Percentiles rank a stretch among this genome's conserved stretches.
These are phyloP conservation scores for Clinocottus analis DNA, from an alignment of 2,113 vertebrate genomes.

Conservation along the genomic window DNA sequence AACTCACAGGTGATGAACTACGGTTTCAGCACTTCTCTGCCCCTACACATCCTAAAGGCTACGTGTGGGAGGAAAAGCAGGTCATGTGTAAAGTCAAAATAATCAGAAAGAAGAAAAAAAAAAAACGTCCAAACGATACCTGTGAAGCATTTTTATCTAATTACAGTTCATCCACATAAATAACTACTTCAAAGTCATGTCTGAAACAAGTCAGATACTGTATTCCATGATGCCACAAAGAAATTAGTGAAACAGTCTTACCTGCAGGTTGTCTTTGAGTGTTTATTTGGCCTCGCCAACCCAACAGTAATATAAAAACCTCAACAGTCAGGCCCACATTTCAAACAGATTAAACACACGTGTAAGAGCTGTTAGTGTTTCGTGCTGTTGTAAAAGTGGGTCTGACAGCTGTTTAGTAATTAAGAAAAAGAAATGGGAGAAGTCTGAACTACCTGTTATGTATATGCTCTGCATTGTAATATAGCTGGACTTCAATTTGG, in stretches of 20 bases:
- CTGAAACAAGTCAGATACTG: constrained; percentile 35
- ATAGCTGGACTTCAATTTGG: not conserved
- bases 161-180: constrained; percentile 41
- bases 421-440: constrained; percentile 4
- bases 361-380: not conserved
- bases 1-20: constrained; percentile 96
- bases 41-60: constrained; percentile 94
- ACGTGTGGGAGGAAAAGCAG: constrained; percentile 95
- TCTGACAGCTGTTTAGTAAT: constrained; percentile 38
- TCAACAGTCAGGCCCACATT: constrained; percentile 53
- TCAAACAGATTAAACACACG: constrained; percentile 18
- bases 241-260: constrained; percentile 79
- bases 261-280: constrained; percentile 64
- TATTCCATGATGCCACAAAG: constrained; percentile 68
- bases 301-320: constrained; percentile 7
- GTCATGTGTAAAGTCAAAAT: constrained; percentile 85
- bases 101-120: constrained; percentile 52
- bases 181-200: constrained; percentile 11
- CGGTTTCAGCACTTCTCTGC: constrained; percentile 92
- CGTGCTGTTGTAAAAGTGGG: constrained; percentile 38
- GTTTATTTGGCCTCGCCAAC: constrained; percentile 56
- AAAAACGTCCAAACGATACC: constrained; percentile 49
- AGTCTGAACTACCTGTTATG: not conserved
- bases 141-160: constrained; percentile 48
- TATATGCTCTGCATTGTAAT: not conserved